phyloP scores from a whole-genome alignment of 2,797 vertebrate species.

The Merluccius polli region DNA sequence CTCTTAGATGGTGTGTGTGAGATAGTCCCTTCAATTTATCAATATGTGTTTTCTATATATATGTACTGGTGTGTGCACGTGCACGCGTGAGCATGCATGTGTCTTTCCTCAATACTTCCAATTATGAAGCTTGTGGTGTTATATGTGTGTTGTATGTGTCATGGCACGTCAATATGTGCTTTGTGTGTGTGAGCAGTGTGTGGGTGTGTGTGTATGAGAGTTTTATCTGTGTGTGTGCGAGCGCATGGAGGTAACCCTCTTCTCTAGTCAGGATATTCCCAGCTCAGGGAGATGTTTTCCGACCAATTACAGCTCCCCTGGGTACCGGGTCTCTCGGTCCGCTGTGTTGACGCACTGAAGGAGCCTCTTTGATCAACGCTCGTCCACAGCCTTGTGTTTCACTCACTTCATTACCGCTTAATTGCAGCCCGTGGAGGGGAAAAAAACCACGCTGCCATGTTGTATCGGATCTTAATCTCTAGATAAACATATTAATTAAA shows the following conservation, averaged over 20 bases:
- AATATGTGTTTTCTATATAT: no score
- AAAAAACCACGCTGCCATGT: not conserved
- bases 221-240: no score
- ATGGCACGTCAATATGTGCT: not conserved
- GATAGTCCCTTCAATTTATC: no score
- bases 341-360: no score
- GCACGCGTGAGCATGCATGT: slow-evolving; percentile 13
- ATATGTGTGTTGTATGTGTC: slow-evolving; percentile 27
- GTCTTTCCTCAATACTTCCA: slow-evolving; percentile 23
- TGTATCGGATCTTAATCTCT: not conserved
- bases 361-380: no score
- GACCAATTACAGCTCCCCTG: no score
- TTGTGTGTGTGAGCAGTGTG: slow-evolving; percentile 20
- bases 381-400: not conserved
- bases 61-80: slow-evolving; percentile 9
- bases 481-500: not conserved
- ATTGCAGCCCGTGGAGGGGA: no score
- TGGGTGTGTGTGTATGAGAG: no score
- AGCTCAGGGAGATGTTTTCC: no score
- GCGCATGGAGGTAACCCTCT: no score
- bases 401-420: not conserved
- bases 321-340: no score
- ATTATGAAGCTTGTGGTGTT: slow-evolving; percentile 34
- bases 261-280: no score
- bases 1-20: not conserved